These are phyloP conservation scores for Champsocephalus esox DNA, from an alignment of 2,797 vertebrate species.

Conservation along the genomic window DNA sequence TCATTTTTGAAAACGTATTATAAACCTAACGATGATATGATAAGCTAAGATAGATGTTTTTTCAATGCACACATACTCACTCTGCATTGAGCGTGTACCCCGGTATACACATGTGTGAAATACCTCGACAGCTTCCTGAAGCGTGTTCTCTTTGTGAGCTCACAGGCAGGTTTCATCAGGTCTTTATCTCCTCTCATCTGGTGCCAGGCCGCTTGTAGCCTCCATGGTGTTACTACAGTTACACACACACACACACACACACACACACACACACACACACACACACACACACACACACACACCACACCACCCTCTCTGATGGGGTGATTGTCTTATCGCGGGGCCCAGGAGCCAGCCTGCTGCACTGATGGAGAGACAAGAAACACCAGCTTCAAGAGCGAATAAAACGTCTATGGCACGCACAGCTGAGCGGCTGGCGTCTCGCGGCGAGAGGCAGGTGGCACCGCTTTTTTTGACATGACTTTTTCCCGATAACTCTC, in stretches of 20 bases:
- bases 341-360: constrained; percentile 66
- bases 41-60: background rate
- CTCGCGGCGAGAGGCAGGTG: background rate
- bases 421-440: constrained; percentile 24
- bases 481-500: too few species aligned
- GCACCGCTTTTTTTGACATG: too few species aligned
- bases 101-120: constrained; percentile 25
- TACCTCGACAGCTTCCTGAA: constrained; percentile 12
- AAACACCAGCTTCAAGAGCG: constrained; percentile 22
- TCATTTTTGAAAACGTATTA: background rate
- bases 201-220: constrained; percentile 52
- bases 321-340: constrained; percentile 76
- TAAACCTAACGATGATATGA: background rate
- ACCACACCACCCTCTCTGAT: constrained; percentile 43
- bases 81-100: background rate
- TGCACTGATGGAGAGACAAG: constrained; percentile 72
- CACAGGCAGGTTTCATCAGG: constrained; percentile 72
- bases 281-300: too few species aligned
- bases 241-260: background rate
- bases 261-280: too few species aligned
- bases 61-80: constrained; percentile 6
- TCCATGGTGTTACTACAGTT: constrained; percentile 42
- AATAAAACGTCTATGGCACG: constrained; percentile 37
- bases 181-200: constrained; percentile 69
- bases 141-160: constrained; percentile 52